Evolutionary conservation across 2,113 vertebrate species (phyloP).

Genomic region (Brachypodius melanocephalos): DNA sequence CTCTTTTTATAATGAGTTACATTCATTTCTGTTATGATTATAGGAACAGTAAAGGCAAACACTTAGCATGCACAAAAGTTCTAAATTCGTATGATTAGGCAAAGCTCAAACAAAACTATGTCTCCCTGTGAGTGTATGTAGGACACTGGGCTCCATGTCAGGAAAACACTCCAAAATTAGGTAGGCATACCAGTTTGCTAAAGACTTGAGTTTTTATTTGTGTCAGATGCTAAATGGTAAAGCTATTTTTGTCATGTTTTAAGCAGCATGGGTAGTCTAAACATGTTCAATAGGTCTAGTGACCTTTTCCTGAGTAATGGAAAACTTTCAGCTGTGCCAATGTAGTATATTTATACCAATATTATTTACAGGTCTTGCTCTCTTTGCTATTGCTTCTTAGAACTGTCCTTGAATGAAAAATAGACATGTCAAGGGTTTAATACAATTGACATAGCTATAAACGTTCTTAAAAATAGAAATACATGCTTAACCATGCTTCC

Average conservation of each 20-base stretch:
- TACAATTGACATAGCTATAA: conserved; percentile 22
- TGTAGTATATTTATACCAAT: conserved; percentile 64
- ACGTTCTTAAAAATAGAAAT: neutral
- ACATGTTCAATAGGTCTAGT: conserved; percentile 60
- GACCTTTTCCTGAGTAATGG: conserved; percentile 69
- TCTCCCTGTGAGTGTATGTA: neutral
- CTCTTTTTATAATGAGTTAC: neutral
- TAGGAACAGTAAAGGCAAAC: neutral
- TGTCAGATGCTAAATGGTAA: conserved; percentile 49
- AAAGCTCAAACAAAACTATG: neutral
- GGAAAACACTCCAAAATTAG: conserved; percentile 27
- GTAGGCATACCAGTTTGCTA: conserved; percentile 1
- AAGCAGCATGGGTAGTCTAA: conserved; percentile 63
- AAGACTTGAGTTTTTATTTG: conserved; percentile 8
- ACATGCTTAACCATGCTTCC: neutral
- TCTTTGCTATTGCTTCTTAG: conserved; percentile 39
- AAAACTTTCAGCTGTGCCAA: conserved; percentile 58
- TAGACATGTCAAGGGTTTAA: neutral
- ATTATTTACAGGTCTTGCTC: conserved; percentile 66
- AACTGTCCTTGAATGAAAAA: conserved; percentile 48
- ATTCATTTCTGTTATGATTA: neutral
- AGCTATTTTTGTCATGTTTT: conserved; percentile 57
- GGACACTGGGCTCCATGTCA: neutral
- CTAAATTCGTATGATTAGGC: neutral
- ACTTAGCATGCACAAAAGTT: neutral